These are phyloP conservation scores for Drosophila yooni DNA, from an alignment of 2,888 invertebrate species.

Conservation along the genomic window DNA sequence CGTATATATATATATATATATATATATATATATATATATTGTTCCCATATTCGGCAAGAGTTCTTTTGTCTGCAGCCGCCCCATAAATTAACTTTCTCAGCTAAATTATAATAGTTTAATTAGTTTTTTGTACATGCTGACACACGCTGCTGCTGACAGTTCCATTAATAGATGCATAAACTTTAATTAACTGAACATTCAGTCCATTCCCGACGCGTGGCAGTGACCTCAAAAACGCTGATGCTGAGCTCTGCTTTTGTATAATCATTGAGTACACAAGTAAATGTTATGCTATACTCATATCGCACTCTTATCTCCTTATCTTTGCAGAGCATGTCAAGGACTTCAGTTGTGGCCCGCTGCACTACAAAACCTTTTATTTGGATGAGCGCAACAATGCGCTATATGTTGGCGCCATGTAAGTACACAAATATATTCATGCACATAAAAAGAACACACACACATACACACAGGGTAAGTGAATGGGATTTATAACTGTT, in stretches of 20 bases:
- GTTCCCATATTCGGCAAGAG: conserved; percentile 26
- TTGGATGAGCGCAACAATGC: conserved; percentile 94
- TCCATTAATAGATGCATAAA: conserved; percentile 65
- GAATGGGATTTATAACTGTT: conserved; percentile 21
- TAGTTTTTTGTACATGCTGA: conserved; percentile 51
- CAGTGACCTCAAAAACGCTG: conserved; percentile 34
- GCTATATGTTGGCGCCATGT: conserved; percentile 97
- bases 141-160: conserved; percentile 69
- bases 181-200: conserved; percentile 68
- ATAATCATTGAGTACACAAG: conserved; percentile 26
- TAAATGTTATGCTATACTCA: conserved; percentile 16
- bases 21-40: conserved; percentile 21
- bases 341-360: conserved; percentile 95
- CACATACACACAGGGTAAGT: conserved; percentile 6
- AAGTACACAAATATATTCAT: conserved; percentile 86
- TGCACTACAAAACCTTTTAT: conserved; percentile 96
- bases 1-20: not conserved
- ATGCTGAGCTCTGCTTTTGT: conserved; percentile 70
- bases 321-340: conserved; percentile 93
- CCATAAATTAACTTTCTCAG: conserved; percentile 70
- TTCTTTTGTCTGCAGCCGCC: conserved; percentile 47
- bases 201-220: not conserved
- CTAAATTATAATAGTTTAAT: conserved; percentile 79
- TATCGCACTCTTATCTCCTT: conserved; percentile 1
- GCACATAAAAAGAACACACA: not conserved